Evolutionary conservation across 2,797 vertebrate genomes (phyloP), one percentile per base, ranked within the genome.

Genomic region (Pyrocephalus nanus): DNA sequence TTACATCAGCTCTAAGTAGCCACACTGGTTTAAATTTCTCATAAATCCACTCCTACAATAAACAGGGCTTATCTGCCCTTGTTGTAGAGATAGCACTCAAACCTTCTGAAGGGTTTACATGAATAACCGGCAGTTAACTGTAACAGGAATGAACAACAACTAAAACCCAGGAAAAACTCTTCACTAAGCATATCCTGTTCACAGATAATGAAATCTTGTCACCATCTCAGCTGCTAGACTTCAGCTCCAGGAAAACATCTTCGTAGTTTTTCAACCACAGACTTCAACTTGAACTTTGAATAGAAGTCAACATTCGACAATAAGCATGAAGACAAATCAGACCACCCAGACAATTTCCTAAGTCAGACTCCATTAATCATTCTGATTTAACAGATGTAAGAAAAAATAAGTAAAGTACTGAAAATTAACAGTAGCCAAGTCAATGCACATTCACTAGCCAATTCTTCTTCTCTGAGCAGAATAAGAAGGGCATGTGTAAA

Each of bases 211-310:
- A 95, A 55, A 89, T 74, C 74, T 58, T 57, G 42, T 62, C 80
- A 84, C 40, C 47, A 88, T 88, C 85, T 90, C 79, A 78, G 89
- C 36, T 3, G 0, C 72, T 25, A 86, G 76, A 86, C 81, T 83
- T 64, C 69, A 93, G 85, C 76, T 92, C 67, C 76, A 91, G 85
- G 72, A 94, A 93, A 90, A 91, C 25, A 5, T 61, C 76, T 62
- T 60, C 21, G 5, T 74, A 22, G 34, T 75, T 92, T 89, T 89
- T 91, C 43, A 92, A 92, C 85, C 61, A 72, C 82, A 78, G 62
- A 55, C 65, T 78, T 86, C 82, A 86, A 17, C 43, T n/a, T 77
- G 64, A 92, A 76, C 38, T 80, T 51, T 54, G 47, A 96, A 48
- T 48, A 40, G 34, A 69, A 93, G 57, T 60, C 22, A 22, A 88